Conservation (phyloP, 2,888 invertebrate species). For the Toxonevra muliebris region DNA sequence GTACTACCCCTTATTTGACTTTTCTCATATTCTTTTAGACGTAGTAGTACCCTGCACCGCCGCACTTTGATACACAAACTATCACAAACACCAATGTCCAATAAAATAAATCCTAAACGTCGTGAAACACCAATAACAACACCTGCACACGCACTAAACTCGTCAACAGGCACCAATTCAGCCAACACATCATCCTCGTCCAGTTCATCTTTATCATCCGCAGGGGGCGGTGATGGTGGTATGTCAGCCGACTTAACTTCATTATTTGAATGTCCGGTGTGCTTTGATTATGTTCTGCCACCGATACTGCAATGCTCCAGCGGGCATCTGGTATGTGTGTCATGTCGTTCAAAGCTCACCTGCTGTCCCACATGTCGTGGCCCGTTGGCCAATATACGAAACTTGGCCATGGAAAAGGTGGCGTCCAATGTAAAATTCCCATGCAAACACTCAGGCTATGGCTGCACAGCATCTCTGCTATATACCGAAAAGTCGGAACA, state of each 20-base stretch:
- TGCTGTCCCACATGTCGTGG: constrained; percentile 99
- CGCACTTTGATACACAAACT: constrained; percentile 22
- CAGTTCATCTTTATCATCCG: constrained; percentile 64
- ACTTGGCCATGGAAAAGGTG: constrained; percentile 99
- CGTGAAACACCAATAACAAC: constrained; percentile 60
- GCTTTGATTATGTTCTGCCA: constrained; percentile 99
- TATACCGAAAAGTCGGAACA: constrained; percentile 99
- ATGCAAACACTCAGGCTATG: constrained; percentile 96
- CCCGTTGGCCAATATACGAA: constrained; percentile 95
- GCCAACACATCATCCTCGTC: constrained; percentile 65
- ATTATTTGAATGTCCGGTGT: constrained; percentile 95
- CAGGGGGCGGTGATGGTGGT: constrained; percentile 65
- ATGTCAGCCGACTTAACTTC: constrained; percentile 89
- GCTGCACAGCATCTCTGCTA: constrained; percentile 89
- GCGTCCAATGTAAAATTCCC: constrained; percentile 98
- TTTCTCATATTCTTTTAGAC: constrained; percentile 33
- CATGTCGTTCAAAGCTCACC: constrained; percentile 94
- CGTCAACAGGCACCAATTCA: constrained; percentile 55
- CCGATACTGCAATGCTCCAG: constrained; percentile 99
- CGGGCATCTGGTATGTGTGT: constrained; percentile 97
- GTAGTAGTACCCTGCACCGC: constrained; percentile 48
- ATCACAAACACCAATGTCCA: constrained; percentile 58
- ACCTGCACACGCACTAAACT: constrained; percentile 49
- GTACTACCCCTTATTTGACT: constrained; percentile 42
- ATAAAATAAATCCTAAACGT: constrained; percentile 65